These are phyloP conservation scores for Papilio aristodemus DNA, from an alignment of 1,140 invertebrate genomes.

Conservation along the genomic window DNA sequence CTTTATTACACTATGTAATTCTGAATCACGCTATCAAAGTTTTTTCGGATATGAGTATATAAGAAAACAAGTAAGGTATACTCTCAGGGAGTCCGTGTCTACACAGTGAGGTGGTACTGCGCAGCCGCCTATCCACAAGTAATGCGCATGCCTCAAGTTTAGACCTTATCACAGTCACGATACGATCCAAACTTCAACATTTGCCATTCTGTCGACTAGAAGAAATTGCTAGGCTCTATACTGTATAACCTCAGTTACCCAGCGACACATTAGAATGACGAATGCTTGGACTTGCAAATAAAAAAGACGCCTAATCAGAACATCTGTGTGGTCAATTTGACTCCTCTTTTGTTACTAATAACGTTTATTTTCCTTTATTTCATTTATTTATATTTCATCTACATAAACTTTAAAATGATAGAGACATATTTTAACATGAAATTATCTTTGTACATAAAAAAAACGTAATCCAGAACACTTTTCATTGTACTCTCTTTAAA, in stretches of 20 bases:
- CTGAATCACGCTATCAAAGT: slow-evolving; percentile 55
- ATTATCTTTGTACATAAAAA: too few relatives aligned
- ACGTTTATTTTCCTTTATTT: neutral
- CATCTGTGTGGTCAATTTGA: slow-evolving; percentile 61
- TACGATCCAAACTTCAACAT: slow-evolving; percentile 63
- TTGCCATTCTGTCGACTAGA: slow-evolving; percentile 74
- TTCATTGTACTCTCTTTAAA: too few relatives aligned
- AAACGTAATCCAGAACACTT: too few relatives aligned
- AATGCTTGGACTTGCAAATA: slow-evolving; percentile 68
- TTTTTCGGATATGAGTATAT: slow-evolving; percentile 42
- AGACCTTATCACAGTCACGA: slow-evolving; percentile 48
- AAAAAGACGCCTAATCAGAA: slow-evolving; percentile 52
- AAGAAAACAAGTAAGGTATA: slow-evolving; percentile 27
- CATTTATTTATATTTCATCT: neutral
- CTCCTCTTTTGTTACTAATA: slow-evolving; percentile 53
- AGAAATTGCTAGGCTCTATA: slow-evolving; percentile 66
- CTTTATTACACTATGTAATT: slow-evolving; percentile 5
- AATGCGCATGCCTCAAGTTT: slow-evolving; percentile 53
- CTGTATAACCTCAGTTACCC: slow-evolving; percentile 43
- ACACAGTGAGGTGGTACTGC: slow-evolving; percentile 59
- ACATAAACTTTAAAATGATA: too few relatives aligned
- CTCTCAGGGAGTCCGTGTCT: slow-evolving; percentile 57
- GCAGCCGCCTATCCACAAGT: slow-evolving; percentile 54
- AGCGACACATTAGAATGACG: slow-evolving; percentile 64
- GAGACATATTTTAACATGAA: too few relatives aligned